Base-by-base conservation (phyloP, 2,888 invertebrate genomes). In the Cotesia congregata region DNA sequence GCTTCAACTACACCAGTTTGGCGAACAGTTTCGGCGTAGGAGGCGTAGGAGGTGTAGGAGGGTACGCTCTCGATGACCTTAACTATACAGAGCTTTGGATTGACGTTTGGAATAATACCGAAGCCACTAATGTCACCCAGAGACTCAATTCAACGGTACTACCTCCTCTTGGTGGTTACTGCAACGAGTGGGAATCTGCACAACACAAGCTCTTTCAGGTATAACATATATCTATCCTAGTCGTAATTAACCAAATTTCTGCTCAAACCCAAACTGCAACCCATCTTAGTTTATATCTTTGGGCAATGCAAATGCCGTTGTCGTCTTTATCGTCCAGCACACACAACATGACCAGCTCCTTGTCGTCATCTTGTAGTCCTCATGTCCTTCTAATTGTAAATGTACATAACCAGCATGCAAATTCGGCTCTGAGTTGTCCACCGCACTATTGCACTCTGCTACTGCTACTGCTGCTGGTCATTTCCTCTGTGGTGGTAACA, bases 201-300 rank as follows among this genome's bases (percentile, higher is more conserved):
- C 95, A 96, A 88, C 95, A 95, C 88, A 94, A 93, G 85, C 92
- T 96, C 76, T 95, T 95, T 90, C 95, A 95, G 92, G 88, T 88
- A 70, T 50, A 50, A 50, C 4, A 50, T 12, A 50, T 50, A 50
- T 50, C 2, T 12, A 50, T 50, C 9, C 2, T 50, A 50, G 4
- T 3, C 50, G 3, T 12, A 50, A 50, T 50, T 12, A 50, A 12
- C 50, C 12, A 2, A 50, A 9, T 50, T 12, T 50, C 50, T 30
- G 30, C 30, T 30, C 50, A 50, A 50, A 50, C 12, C 12, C 12
- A 12, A 50, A 50, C 9, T 50, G 3, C 2, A 50, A 6, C 9
- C 12, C 50, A 7, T 50, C 50, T 50, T 69, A 39, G 38, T 69
- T 59, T 59, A 40, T 59, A 15, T 41, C 40, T 30, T 30, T 30